Percentiles rank a stretch among this genome's conserved stretches.
phyloP scores from a whole-genome alignment of 2,113 vertebrate genomes.

The Tringa solitaria region DNA sequence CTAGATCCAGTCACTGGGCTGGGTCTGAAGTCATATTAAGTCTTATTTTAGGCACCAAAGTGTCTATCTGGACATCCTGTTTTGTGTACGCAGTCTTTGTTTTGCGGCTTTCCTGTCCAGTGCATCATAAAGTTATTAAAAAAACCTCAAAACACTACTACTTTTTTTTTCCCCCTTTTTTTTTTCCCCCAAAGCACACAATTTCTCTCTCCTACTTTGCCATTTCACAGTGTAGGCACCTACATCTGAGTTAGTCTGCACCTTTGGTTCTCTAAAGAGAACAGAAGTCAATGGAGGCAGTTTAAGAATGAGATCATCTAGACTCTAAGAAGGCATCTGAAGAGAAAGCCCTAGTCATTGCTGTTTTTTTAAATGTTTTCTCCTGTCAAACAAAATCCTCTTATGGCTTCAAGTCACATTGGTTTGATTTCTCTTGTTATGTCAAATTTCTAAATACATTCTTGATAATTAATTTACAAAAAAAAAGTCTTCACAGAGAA shows the following conservation, averaged over 20 bases:
- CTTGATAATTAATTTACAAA: not conserved
- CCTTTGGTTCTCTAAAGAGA: not conserved
- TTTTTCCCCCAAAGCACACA: not conserved
- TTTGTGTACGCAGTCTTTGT: not conserved
- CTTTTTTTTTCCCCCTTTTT: not conserved
- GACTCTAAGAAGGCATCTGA: not conserved
- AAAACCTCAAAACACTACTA: not conserved
- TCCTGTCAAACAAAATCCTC: not conserved
- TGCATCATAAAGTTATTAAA: not conserved
- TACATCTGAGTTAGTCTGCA: not conserved
- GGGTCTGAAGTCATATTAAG: not conserved
- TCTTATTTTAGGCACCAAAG: not conserved
- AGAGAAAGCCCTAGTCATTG: not conserved
- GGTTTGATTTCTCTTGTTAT: not conserved
- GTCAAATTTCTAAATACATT: not conserved
- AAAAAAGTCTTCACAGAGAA: not conserved
- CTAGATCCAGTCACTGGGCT: not conserved
- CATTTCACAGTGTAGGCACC: not conserved
- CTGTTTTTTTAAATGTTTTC: not conserved
- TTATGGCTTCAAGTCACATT: not conserved
- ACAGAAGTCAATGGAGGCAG: not conserved
- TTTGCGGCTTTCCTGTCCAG: not conserved
- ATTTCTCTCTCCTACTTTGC: not conserved
- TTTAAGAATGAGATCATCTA: not conserved
- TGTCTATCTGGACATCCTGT: not conserved